phyloP scores from a whole-genome alignment of 1,140 invertebrate species.

The Batillaria attramentaria region DNA sequence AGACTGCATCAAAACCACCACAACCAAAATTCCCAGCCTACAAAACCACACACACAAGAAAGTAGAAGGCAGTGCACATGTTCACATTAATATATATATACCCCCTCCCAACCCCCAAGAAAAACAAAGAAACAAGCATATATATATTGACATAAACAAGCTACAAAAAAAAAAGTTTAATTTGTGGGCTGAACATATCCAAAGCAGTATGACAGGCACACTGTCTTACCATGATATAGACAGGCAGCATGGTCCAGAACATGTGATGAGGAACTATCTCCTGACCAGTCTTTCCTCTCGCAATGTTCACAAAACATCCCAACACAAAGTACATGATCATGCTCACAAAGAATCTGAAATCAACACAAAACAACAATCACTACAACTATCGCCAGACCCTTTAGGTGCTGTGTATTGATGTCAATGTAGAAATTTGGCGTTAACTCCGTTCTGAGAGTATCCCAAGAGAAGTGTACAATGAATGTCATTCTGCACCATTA shows the following conservation, averaged over 20 bases:
- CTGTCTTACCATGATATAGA: slow-evolving; percentile 20
- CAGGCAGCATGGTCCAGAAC: slow-evolving; percentile 21
- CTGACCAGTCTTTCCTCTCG: slow-evolving; percentile 12
- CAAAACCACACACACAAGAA: too few species aligned
- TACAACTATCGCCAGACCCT: neutral
- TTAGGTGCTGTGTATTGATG: neutral
- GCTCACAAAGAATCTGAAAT: slow-evolving; percentile 26
- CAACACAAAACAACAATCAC: neutral
- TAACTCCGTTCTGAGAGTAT: neutral
- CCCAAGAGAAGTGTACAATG: too few species aligned
- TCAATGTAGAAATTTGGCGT: neutral
- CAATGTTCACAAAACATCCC: slow-evolving; percentile 27
- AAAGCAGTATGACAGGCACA: too few species aligned
- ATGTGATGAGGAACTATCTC: slow-evolving; percentile 16
- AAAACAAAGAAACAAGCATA: too few species aligned
- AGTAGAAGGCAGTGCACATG: neutral
- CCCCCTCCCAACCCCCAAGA: neutral
- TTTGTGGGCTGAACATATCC: neutral
- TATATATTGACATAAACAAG: neutral
- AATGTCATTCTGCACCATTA: neutral
- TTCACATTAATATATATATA: neutral
- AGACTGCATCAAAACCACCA: too few species aligned
- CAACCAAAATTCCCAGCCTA: too few species aligned
- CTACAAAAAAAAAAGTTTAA: neutral
- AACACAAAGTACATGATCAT: slow-evolving; percentile 25